These are phyloP conservation scores for Eira barbara DNA, from an alignment of 2,113 vertebrate genomes.

Conservation along the genomic window DNA sequence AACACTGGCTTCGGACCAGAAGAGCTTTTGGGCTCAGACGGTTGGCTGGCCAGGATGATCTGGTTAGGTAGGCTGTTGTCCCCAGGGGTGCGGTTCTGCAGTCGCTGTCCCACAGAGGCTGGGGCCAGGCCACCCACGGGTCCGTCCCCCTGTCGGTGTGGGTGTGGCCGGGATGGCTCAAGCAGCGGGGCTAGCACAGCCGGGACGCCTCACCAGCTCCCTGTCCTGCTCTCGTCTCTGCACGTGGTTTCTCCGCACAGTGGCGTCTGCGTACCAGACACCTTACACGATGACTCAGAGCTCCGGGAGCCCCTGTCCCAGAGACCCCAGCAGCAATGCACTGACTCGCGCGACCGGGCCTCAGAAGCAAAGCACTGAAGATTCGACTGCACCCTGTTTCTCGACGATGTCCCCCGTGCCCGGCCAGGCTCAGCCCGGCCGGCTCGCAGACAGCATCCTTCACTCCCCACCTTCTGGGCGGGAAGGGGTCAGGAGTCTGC, in stretches of 20 bases:
- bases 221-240: neutral
- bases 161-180: neutral
- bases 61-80: rapidly evolving
- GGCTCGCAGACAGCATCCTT: too few relatives aligned
- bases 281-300: neutral
- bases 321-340: neutral
- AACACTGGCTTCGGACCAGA: neutral
- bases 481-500: neutral
- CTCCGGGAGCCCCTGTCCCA: too few relatives aligned
- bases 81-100: neutral
- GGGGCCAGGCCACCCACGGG: neutral
- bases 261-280: neutral
- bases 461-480: neutral
- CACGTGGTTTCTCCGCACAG: rapidly evolving
- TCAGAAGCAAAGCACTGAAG: neutral
- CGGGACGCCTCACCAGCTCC: neutral
- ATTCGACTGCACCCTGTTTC: neutral
- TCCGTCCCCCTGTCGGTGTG: rapidly evolving
- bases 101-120: neutral
- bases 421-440: neutral
- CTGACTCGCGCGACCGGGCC: too few relatives aligned
- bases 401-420: too few relatives aligned
- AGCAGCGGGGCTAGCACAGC: neutral
- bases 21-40: rapidly evolving
- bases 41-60: neutral